Conservation (phyloP, 1,140 invertebrate genomes). For the Harlomillsia oculata region DNA sequence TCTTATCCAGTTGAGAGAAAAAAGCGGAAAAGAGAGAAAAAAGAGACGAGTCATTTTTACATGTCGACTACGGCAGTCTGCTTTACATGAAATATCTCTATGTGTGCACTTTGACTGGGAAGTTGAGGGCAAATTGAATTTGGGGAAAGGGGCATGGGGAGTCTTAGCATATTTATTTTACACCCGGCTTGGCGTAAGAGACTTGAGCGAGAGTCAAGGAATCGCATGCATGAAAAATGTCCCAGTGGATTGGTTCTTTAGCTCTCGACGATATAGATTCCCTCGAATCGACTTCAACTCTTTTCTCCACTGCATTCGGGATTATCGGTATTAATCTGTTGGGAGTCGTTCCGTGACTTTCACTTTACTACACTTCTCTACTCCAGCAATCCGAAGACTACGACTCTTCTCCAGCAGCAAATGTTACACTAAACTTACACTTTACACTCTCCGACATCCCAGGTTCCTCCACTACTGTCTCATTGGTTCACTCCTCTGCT, state of each 20-base stretch:
- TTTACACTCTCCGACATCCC: too few species aligned
- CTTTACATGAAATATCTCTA: constrained; percentile 34
- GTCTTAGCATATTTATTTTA: constrained; percentile 35
- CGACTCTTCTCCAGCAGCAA: not conserved
- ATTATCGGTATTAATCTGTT: constrained; percentile 36
- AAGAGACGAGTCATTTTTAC: constrained; percentile 16
- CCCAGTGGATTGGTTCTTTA: constrained; percentile 23
- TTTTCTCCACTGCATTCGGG: constrained; percentile 18
- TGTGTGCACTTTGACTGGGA: constrained; percentile 26
- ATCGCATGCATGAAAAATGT: constrained; percentile 37
- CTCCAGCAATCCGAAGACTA: not conserved
- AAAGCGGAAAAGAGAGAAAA: not conserved
- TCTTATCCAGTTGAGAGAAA: too few species aligned
- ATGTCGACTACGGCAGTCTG: constrained; percentile 19
- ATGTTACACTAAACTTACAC: too few species aligned
- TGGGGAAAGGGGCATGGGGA: constrained; percentile 8
- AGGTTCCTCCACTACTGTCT: constrained; percentile 31
- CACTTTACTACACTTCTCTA: constrained; percentile 10
- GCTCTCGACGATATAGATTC: constrained; percentile 6
- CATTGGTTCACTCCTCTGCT: constrained; percentile 8
- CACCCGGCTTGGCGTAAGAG: constrained; percentile 3
- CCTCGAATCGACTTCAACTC: constrained; percentile 12
- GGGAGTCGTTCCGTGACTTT: constrained; percentile 35
- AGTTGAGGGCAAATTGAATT: constrained; percentile 22
- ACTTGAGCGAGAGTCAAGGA: constrained; percentile 19